Evolutionary conservation across 92 coral and sea anemone species (phyloP).

Genomic region (Plumapathes pennacea): DNA sequence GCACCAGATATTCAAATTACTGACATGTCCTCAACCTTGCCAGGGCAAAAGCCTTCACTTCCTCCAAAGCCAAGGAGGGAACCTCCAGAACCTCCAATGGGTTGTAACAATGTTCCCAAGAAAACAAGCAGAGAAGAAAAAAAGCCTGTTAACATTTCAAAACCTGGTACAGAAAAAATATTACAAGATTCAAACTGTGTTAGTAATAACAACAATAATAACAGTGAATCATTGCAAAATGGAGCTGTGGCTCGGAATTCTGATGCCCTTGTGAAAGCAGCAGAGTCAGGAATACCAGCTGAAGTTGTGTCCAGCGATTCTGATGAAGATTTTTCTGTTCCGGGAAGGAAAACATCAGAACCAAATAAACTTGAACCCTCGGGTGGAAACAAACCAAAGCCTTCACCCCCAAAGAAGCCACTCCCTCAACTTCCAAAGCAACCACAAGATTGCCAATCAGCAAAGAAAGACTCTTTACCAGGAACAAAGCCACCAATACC

Average conservation of each 20-base stretch:
- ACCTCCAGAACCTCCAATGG: constrained; percentile 34
- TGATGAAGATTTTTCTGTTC: no score
- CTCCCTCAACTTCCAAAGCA: constrained; percentile 43
- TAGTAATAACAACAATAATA: no score
- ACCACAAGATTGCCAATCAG: not conserved
- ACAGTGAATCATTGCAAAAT: constrained; percentile 6
- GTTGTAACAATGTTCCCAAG: not conserved
- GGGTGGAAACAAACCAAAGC: constrained; percentile 16
- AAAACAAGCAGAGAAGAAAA: not conserved
- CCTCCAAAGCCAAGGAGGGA: constrained; percentile 54
- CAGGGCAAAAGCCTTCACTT: constrained; percentile 54
- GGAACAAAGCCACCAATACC: constrained; percentile 13
- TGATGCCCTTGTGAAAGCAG: not conserved
- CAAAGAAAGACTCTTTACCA: not conserved
- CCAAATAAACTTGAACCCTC: constrained; percentile 1
- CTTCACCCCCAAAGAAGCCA: constrained; percentile 57
- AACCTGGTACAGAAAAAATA: no score
- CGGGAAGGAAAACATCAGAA: no score
- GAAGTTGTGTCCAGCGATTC: no score
- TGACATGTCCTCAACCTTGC: not conserved
- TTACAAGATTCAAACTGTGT: no score
- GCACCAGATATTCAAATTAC: constrained; percentile 19
- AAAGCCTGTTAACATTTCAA: not conserved
- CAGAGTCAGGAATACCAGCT: no score
- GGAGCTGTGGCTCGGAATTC: not conserved